phyloP scores from a whole-genome alignment of 1,140 invertebrate genomes.

The Orchesella cincta region DNA sequence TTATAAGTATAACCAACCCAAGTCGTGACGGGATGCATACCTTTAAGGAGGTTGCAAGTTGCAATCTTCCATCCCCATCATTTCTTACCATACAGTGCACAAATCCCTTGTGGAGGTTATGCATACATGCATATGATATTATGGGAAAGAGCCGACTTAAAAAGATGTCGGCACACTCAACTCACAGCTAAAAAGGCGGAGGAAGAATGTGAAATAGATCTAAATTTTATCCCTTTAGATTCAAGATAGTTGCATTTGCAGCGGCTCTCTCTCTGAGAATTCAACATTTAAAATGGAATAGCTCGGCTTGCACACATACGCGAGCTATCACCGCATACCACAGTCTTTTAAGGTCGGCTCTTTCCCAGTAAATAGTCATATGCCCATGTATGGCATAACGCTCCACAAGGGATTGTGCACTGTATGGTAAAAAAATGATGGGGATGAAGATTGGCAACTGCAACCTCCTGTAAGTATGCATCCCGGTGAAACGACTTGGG shows the following conservation, averaged over 20 bases:
- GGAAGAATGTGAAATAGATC: not conserved
- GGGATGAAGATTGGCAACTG: not conserved
- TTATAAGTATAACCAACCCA: too few species aligned
- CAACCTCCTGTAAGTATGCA: not conserved
- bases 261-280: too few species aligned
- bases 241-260: not conserved
- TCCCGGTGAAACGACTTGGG: not conserved
- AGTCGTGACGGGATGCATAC: not conserved
- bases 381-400: not conserved
- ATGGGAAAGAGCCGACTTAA: not conserved
- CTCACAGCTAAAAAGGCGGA: too few species aligned
- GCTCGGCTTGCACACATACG: too few species aligned
- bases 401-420: not conserved
- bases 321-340: too few species aligned
- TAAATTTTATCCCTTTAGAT: not conserved
- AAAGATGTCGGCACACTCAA: too few species aligned
- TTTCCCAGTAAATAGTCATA: not conserved
- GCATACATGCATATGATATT: not conserved
- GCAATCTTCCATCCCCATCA: not conserved
- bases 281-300: too few species aligned
- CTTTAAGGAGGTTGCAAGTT: not conserved
- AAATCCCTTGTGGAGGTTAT: not conserved
- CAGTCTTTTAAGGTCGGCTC: not conserved
- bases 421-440: not conserved
- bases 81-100: not conserved